phyloP scores from a whole-genome alignment of 2,797 vertebrate species.

The Bradypodion pumilum region DNA sequence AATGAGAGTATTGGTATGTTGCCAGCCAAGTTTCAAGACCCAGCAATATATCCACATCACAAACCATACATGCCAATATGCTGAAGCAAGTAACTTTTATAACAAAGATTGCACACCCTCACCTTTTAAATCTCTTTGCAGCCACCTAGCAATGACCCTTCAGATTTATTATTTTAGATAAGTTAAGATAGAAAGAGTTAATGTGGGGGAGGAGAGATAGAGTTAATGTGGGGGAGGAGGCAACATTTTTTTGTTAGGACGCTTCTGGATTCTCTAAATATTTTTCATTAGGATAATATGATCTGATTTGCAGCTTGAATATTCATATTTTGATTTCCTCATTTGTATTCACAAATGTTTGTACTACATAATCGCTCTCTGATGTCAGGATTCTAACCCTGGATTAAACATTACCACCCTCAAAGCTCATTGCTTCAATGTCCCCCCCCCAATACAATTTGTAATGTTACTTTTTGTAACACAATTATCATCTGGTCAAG shows the following conservation, averaged over 20 bases:
- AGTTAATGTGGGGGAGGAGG: conserved; percentile 23
- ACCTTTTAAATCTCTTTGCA: neutral
- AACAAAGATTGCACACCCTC: conserved; percentile 17
- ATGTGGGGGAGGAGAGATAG: conserved; percentile 21
- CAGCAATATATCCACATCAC: conserved; percentile 22
- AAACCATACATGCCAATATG: conserved; percentile 50
- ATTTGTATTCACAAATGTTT: conserved; percentile 50
- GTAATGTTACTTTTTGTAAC: conserved; percentile 30
- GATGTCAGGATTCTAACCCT: conserved; percentile 45
- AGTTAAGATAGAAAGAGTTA: conserved; percentile 24
- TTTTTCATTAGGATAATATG: conserved; percentile 36
- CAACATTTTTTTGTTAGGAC: neutral
- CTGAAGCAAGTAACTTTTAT: conserved; percentile 32
- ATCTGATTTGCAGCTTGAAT: conserved; percentile 41
- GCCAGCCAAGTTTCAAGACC: conserved; percentile 49
- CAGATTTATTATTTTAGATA: conserved; percentile 33
- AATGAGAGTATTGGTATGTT: conserved; percentile 53
- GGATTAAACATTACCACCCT: conserved; percentile 49
- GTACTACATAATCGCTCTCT: conserved; percentile 21
- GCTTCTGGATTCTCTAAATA: conserved; percentile 4
- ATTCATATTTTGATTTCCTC: conserved; percentile 53
- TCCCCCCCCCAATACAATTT: conserved; percentile 41
- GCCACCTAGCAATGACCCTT: conserved; percentile 35
- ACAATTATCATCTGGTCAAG: conserved; percentile 51
- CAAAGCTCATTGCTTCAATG: conserved; percentile 39